Percentiles rank a stretch among this genome's conserved stretches.
Conservation (phyloP, 2,797 vertebrate species). For the Numenius phaeopus region DNA sequence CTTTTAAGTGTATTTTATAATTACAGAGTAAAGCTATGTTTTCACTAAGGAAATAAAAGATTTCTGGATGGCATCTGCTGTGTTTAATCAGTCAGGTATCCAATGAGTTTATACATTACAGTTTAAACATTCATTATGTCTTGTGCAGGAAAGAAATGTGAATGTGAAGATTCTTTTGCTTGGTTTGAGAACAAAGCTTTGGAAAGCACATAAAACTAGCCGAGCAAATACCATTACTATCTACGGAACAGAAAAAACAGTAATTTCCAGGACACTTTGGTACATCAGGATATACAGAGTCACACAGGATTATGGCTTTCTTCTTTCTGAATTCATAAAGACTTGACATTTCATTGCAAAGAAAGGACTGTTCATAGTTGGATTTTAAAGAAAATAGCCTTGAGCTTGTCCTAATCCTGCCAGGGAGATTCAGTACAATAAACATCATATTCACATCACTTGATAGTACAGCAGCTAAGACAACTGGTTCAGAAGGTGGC, state of each 20-base stretch:
- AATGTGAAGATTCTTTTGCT: background rate
- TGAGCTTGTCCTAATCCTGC: conserved; percentile 5
- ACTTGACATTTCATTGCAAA: conserved; percentile 1
- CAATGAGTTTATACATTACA: background rate
- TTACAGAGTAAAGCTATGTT: background rate
- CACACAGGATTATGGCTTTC: background rate
- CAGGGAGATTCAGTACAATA: background rate
- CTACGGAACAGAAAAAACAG: background rate
- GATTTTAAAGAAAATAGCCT: conserved; percentile 19
- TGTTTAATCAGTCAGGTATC: background rate
- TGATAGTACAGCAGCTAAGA: background rate
- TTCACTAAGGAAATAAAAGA: background rate
- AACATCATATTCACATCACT: background rate
- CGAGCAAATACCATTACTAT: background rate
- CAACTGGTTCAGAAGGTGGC: background rate
- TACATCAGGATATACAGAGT: background rate
- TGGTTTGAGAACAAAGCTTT: background rate
- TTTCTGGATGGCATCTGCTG: background rate
- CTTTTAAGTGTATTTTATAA: background rate
- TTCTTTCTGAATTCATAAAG: conserved; percentile 11
- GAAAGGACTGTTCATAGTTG: background rate
- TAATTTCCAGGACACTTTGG: background rate
- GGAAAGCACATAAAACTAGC: background rate
- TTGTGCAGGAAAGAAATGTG: background rate
- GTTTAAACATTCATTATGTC: background rate